Conservation (phyloP, 2,888 invertebrate species). For the Cecidostiba fungosa region DNA sequence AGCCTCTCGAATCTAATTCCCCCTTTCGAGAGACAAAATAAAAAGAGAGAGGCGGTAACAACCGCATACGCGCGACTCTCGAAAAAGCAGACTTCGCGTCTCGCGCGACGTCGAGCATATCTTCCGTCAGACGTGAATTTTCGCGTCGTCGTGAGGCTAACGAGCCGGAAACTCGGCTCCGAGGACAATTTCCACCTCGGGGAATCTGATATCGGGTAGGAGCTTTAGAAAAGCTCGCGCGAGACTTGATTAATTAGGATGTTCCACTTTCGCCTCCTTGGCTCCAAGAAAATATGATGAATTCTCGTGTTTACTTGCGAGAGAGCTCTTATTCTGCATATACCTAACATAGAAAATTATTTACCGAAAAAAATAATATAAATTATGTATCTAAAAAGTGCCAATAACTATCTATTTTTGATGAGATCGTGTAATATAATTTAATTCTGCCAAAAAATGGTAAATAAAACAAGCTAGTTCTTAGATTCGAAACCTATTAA, state of each 20-base stretch:
- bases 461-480: no score
- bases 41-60: slow-evolving; percentile 7
- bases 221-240: slow-evolving; percentile 3
- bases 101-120: slow-evolving; percentile 25
- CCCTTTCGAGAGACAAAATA: neutral
- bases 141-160: slow-evolving; percentile 46
- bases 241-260: slow-evolving; percentile 55
- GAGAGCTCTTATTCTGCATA: no score
- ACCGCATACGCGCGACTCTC: neutral
- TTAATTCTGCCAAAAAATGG: no score
- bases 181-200: slow-evolving; percentile 44
- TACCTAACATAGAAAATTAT: no score
- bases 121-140: slow-evolving; percentile 42
- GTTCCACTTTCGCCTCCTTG: neutral
- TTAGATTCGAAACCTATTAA: no score
- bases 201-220: slow-evolving; percentile 45
- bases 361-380: no score
- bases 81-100: slow-evolving; percentile 6
- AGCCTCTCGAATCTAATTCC: slow-evolving; percentile 27
- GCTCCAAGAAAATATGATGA: neutral
- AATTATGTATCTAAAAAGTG: no score
- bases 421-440: no score
- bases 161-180: slow-evolving; percentile 56
- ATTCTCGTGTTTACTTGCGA: neutral
- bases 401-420: no score